Base-by-base conservation (phyloP, 2,797 vertebrate genomes). In the Tokudaia tokunoshimensis region DNA sequence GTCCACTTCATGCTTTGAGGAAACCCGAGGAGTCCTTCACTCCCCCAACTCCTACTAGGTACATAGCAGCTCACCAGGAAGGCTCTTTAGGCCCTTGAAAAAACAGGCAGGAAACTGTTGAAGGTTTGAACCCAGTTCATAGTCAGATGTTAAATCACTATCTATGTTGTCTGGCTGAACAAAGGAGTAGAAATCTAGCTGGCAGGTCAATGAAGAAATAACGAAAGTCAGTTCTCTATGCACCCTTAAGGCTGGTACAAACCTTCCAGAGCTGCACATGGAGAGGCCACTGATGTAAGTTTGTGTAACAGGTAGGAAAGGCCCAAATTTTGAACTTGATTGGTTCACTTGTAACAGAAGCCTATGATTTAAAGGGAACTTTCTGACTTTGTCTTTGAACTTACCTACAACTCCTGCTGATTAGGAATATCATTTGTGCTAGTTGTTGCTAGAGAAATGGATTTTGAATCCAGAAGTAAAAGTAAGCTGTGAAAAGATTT, bases 91-190 rank as follows among this genome's bases (percentile, higher is more conserved):
- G 34, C 52, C 59, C 61, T 94, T 94, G 57, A 61, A 70, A 91
- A 91, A 79, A 31, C 50, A 61, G 37, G 15, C 24, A 95, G 74
- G 93, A 82, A 79, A 81, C 52, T 72, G 79, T 83, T 75, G 70
- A 85, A 93, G 70, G 65, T 93, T 70, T 89, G 59, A 89, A 80
- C 67, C 59, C 92, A 50, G 59, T 34, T 92, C 89, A 82, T 19
- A 87, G 74, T 96, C 75, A 86, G 61, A 91, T 31, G 65, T 91
- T 83, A 94, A 91, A 52, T n/a, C 11, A 3, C 79, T 70, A 37
- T 34, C 24, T 70, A 47, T 50, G 63, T 76, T 93, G 80, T 95
- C 61, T 90, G 74, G 31, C 70, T 81, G 57, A 93, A 55, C 72
- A 92, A 95, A 80, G 44, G 74, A 55, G 2, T 91, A 92, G 52